Conservation (phyloP, 2,113 vertebrate species). For the Athene noctua region DNA sequence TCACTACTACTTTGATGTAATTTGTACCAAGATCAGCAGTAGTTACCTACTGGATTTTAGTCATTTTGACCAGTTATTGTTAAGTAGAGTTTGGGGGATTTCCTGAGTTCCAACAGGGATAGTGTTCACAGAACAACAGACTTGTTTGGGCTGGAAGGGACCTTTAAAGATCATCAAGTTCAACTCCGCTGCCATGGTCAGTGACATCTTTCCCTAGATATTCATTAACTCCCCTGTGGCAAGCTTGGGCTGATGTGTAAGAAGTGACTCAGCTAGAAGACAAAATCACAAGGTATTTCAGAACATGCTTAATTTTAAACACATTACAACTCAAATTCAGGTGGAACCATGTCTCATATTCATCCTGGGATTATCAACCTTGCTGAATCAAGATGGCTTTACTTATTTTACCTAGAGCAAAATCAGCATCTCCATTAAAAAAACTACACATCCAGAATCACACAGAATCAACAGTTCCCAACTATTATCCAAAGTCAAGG, state of each 20-base stretch:
- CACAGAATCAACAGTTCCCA: too few species aligned
- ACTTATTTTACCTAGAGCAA: not conserved
- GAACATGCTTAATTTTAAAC: not conserved
- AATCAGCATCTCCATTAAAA: not conserved
- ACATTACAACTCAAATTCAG: not conserved
- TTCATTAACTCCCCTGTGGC: not conserved
- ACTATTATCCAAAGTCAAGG: not conserved
- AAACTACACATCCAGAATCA: not conserved
- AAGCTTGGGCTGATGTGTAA: not conserved
- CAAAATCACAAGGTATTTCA: not conserved
- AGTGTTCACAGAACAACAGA: not conserved
- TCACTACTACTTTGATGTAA: not conserved
- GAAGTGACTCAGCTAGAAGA: not conserved
- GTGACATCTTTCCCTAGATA: not conserved
- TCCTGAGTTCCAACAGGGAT: accelerated
- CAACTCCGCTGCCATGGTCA: not conserved
- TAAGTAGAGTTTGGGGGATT: not conserved
- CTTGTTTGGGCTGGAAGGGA: not conserved
- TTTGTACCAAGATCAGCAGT: not conserved
- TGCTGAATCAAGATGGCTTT: not conserved
- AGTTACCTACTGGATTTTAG: not conserved
- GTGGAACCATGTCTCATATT: not conserved
- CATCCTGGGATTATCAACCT: not conserved
- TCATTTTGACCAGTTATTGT: not conserved
- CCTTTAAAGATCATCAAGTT: not conserved